Evolutionary conservation across 2,797 vertebrate genomes (phyloP), one percentile per base, ranked within the genome.

Genomic region (Loriculus beryllinus): DNA sequence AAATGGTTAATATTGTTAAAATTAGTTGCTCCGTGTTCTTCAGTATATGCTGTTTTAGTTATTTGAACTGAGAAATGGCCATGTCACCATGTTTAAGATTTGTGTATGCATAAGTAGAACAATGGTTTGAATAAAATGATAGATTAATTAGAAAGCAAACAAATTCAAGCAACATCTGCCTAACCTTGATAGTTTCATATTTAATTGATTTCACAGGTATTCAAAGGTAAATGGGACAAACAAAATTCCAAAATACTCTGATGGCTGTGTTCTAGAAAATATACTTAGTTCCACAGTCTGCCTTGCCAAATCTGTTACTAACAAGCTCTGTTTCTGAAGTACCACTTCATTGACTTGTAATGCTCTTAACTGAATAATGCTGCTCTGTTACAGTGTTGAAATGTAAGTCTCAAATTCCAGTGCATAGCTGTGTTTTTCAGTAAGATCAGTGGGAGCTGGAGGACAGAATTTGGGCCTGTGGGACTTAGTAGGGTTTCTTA

Each of bases 311-410:
- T 83, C 40, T 74, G 65, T 43, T 28, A 86, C 45, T 47, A 85
- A 29, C 10, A 48, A 48, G 51, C 37, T 69, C 14, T 72, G 74
- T 23, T 92, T 92, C 33, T 88, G 63, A 82, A 85, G 56, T 86
- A 37, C 18, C 17, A 17, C 62, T 93, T 78, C 54, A 37, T 23
- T 92, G 78, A 25, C 67, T 77, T 87, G 35, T 63, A 69, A 69
- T 86, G 59, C n/a, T 79, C 23, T 76, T 90, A 62, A 71, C 26
- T 72, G 67, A 86, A 57, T 82, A 91, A 64, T 85, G 26, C 35
- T 88, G 7, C 14, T 91, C 42, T 94, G 65, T 91, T 87, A n/a
- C 76, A 83, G 31, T 86, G 28, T 83, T 92, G 80, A 78, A 80
- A 82, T 43, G 9, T 8, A 31, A 80, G 35, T 71, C 45, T 83